Evolutionary conservation across 2,888 invertebrate genomes (phyloP).

Genomic region (Euspilapteryx auroguttella): DNA sequence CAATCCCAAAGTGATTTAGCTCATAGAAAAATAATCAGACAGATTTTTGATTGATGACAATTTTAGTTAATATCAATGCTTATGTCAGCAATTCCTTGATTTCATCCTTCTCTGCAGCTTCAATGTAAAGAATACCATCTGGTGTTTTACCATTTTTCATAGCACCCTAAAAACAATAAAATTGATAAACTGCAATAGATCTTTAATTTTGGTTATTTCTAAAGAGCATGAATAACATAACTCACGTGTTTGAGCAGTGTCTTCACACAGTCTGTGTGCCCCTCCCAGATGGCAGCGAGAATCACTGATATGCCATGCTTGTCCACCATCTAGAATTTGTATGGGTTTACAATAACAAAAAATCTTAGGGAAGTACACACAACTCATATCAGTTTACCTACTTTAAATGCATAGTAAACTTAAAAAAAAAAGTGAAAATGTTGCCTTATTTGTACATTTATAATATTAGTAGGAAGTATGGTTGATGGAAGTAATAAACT

Average conservation of each 20-base stretch:
- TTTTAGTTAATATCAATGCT: conserved; percentile 8
- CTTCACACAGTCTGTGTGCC: conserved; percentile 89
- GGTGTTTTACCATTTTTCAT: conserved; percentile 81
- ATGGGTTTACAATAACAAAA: too few relatives aligned
- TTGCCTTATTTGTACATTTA: too few relatives aligned
- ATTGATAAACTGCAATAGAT: not conserved
- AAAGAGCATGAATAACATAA: too few relatives aligned
- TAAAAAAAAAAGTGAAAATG: too few relatives aligned
- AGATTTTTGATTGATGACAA: conserved; percentile 4
- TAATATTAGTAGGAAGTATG: too few relatives aligned
- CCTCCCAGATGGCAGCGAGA: conserved; percentile 96
- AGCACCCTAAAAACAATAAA: conserved; percentile 67
- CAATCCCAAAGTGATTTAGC: conserved; percentile 19
- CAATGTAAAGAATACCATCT: conserved; percentile 83
- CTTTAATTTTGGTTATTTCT: not conserved
- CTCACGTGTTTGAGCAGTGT: conserved; percentile 83
- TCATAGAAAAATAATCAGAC: conserved; percentile 29
- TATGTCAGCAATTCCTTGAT: conserved; percentile 74
- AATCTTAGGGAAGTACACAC: too few relatives aligned
- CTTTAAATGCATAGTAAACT: too few relatives aligned
- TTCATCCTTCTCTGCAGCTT: conserved; percentile 90
- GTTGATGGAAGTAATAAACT: too few relatives aligned
- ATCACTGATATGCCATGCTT: conserved; percentile 95
- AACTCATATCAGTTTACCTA: too few relatives aligned
- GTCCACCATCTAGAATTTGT: conserved; percentile 84